phyloP scores from a whole-genome alignment of 92 coral and sea anemone genomes.

The Heteractis magnifica region DNA sequence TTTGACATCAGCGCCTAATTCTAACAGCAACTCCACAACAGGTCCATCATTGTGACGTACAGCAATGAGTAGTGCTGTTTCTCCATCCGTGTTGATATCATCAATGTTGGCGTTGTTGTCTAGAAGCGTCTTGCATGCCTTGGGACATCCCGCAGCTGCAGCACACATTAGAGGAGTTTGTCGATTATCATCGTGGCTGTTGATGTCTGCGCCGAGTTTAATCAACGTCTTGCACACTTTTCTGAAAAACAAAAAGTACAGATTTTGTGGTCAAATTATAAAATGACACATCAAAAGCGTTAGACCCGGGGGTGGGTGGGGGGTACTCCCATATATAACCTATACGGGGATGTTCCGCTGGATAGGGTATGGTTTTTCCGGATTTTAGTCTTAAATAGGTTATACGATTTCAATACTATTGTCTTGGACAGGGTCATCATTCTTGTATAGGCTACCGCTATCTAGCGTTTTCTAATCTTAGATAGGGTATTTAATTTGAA shows the following conservation, averaged over 20 bases:
- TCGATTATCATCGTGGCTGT: constrained; percentile 37
- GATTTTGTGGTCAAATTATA: too few relatives aligned
- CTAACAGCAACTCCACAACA: constrained; percentile 42
- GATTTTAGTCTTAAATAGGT: too few relatives aligned
- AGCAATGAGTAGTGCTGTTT: constrained; percentile 65
- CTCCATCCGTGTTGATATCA: constrained; percentile 22
- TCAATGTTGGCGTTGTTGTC: constrained; percentile 45
- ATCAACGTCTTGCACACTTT: constrained; percentile 57
- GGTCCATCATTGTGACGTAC: constrained; percentile 43
- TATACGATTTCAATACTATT: too few relatives aligned
- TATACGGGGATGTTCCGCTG: too few relatives aligned
- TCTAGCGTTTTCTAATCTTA: too few relatives aligned
- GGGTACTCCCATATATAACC: too few relatives aligned
- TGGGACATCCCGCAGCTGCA: constrained; percentile 45
- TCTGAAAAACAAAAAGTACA: constrained; percentile 4
- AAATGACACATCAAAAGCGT: constrained; percentile 27
- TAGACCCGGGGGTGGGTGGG: too few relatives aligned
- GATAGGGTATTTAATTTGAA: too few relatives aligned
- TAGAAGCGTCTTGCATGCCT: constrained; percentile 43
- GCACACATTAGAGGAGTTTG: constrained; percentile 74
- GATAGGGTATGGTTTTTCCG: too few relatives aligned
- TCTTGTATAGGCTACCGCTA: too few relatives aligned
- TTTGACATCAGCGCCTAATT: constrained; percentile 49
- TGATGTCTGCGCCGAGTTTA: constrained; percentile 59
- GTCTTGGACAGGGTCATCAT: too few relatives aligned